Base-by-base conservation (phyloP, 2,113 vertebrate genomes). In the Gavia stellata region DNA sequence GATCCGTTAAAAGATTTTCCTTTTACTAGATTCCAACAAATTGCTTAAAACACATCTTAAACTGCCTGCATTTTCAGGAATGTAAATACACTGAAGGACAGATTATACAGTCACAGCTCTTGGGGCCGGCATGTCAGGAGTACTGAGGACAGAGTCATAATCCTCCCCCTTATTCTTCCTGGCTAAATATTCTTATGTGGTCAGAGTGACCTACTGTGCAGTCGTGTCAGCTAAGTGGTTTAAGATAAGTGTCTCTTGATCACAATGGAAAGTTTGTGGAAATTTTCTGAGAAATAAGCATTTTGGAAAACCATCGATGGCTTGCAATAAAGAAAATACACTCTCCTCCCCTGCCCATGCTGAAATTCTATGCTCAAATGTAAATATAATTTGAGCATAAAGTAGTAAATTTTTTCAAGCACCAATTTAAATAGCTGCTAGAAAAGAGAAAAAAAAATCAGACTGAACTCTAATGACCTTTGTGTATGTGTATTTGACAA, bases 311-410 rank as follows among this genome's bases (percentile, higher is more conserved):
- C 79, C 86, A 65, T 70, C 0, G 0, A 44, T 3, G 6, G 49
- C 61, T 96, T 86, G 56, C 72, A 86, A 29, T 31, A 63, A 86
- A 72, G 88, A 72, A 93, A 94, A 92, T 31, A 19, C 0, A 0
- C 17, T 95, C 29, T 90, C 24, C 44, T 92, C 20, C 75, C 53
- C 53, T 81, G 25, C 52, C 61, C 40, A 33, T 89, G 56, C 55
- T 95, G 95, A 94, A 94, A 94, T 94, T 86, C 88, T 96, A 58
- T 75, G 55, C 92, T 94, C 40, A 92, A 94, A 97, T 92, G 56
- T 94, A 97, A 96, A 94, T 65, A 91, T 34, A 82, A 85, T 75
- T 75, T 82, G 66, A 91, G 78, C 62, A 80, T 45, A 82, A 92
- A 92, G 45, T 89, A 75, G 75, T 92, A 81, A 26, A 59, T 83